Evolutionary conservation across 2,113 vertebrate species (phyloP).

Genomic region (Naja naja): DNA sequence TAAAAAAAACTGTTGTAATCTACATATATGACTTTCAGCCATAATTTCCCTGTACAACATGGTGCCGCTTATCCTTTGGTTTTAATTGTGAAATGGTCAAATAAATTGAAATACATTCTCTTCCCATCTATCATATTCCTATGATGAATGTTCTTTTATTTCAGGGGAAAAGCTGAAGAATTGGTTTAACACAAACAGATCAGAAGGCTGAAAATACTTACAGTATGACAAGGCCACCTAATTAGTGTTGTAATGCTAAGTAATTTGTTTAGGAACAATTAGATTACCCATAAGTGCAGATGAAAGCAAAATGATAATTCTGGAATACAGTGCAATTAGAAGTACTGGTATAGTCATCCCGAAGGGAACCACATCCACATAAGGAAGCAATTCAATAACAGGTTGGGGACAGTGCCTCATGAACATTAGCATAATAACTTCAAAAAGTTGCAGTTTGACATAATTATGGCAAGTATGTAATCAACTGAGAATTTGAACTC

Average conservation of each 20-base stretch:
- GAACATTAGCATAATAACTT: conserved; percentile 30
- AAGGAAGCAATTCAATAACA: conserved; percentile 37
- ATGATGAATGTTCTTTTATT: background rate
- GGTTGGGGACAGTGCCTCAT: conserved; percentile 21
- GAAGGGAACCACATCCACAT: conserved; percentile 36
- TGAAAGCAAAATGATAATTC: conserved; percentile 51
- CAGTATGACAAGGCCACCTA: background rate
- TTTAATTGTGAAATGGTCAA: background rate
- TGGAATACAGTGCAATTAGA: conserved; percentile 58
- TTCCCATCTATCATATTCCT: background rate
- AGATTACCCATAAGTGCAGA: conserved; percentile 48
- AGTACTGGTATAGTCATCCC: conserved; percentile 15
- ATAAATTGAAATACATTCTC: background rate
- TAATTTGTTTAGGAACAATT: conserved; percentile 23
- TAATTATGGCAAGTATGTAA: conserved; percentile 40
- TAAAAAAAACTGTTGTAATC: background rate
- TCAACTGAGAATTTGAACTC: conserved; percentile 24
- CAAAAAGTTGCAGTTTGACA: conserved; percentile 32
- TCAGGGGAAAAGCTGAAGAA: background rate
- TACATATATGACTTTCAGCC: background rate
- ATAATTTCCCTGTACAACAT: background rate
- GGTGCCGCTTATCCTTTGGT: background rate
- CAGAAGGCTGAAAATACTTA: conserved; percentile 27
- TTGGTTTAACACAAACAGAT: background rate
- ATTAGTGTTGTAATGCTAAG: conserved; percentile 29